Conservation (phyloP, 2,113 vertebrate genomes). For the Nothoprocta pentlandii region DNA sequence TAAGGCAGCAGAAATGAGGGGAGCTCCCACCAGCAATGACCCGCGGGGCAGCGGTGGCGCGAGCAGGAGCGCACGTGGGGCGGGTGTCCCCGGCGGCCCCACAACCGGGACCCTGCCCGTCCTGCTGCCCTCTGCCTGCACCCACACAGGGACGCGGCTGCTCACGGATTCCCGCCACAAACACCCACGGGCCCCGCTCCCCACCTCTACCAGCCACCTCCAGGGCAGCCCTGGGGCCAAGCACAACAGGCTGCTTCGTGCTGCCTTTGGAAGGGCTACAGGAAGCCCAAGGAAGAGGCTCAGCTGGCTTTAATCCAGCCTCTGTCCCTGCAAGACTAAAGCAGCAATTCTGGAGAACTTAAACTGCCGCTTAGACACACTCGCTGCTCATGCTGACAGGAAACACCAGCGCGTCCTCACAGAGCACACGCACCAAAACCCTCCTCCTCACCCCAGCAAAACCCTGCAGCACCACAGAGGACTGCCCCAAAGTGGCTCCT, state of each 20-base stretch:
- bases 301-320: not conserved
- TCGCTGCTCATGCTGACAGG: rapidly evolving
- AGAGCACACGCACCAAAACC: rapidly evolving
- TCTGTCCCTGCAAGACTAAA: not conserved
- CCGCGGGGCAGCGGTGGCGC: no score
- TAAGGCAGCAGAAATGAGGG: not conserved
- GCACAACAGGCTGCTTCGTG: not conserved
- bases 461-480: not conserved
- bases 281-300: not conserved
- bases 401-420: rapidly evolving
- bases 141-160: not conserved
- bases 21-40: no score
- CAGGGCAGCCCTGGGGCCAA: not conserved
- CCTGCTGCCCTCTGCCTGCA: not conserved
- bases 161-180: not conserved
- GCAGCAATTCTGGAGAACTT: not conserved
- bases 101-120: not conserved
- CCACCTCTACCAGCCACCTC: not conserved
- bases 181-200: no score
- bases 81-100: no score
- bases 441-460: not conserved
- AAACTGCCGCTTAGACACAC: rapidly evolving
- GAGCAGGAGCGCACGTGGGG: no score
- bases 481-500: not conserved
- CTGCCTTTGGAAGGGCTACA: rapidly evolving